Percentiles rank a stretch among this genome's conserved stretches.
Conservation (phyloP, 2,113 vertebrate genomes). For the Siniperca chuatsi region DNA sequence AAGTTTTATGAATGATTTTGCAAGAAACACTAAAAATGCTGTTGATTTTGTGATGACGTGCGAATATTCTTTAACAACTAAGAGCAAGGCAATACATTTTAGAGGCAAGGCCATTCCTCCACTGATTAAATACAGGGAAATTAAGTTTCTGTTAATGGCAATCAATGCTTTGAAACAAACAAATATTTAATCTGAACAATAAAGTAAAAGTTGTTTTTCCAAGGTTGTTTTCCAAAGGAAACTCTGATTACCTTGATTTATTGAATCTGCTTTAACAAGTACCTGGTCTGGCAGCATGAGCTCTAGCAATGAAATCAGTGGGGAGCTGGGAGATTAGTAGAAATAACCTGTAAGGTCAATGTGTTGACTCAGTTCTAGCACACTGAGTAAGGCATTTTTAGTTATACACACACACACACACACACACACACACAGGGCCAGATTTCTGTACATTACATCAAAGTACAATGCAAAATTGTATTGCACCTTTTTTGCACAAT, state of each 20-base stretch:
- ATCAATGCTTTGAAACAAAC: constrained; percentile 12
- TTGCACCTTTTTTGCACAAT: background rate
- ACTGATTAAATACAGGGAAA: constrained; percentile 1
- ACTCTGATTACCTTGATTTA: constrained; percentile 15
- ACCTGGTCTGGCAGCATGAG: constrained; percentile 1
- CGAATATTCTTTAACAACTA: background rate
- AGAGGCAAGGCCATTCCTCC: background rate
- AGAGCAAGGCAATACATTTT: background rate
- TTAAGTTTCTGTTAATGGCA: background rate
- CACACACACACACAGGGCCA: background rate
- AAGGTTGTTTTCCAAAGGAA: background rate
- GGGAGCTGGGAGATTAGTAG: constrained; percentile 25
- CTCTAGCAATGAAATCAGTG: constrained; percentile 4
- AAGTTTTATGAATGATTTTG: background rate
- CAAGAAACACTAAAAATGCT: background rate
- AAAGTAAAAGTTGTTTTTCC: background rate
- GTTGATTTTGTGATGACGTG: background rate
- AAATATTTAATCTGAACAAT: background rate
- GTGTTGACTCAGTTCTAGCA: constrained; percentile 17
- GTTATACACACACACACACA: background rate
- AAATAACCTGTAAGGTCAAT: constrained; percentile 39
- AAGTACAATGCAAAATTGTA: background rate
- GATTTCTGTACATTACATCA: background rate
- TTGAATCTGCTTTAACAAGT: constrained; percentile 10
- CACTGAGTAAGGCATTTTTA: background rate